phyloP scores from a whole-genome alignment of 2,797 vertebrate species.

The Cuculus canorus region DNA sequence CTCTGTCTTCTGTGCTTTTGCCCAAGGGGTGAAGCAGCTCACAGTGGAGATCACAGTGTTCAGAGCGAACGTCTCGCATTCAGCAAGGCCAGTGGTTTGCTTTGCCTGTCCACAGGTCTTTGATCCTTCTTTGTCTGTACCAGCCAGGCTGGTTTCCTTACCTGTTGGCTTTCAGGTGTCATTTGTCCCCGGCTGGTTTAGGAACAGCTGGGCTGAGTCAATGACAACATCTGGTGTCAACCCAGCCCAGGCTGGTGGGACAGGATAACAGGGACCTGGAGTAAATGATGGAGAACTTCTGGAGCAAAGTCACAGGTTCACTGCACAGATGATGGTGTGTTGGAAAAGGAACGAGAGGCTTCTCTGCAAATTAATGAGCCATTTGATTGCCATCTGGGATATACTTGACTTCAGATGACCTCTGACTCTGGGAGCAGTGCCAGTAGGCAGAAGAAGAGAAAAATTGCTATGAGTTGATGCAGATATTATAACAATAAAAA shows the following conservation, averaged over 20 bases:
- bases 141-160: neutral
- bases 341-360: neutral
- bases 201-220: neutral
- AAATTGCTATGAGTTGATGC: neutral
- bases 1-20: neutral
- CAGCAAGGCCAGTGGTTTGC: neutral
- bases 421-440: constrained; percentile 11
- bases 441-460: neutral
- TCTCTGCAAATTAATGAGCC: neutral
- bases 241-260: neutral
- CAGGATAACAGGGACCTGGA: neutral
- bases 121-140: neutral
- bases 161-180: neutral
- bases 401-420: neutral
- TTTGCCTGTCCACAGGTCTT: neutral
- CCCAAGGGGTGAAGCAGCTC: fast-evolving
- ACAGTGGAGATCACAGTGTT: neutral
- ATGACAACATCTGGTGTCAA: neutral
- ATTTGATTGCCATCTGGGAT: neutral
- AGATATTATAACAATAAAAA: neutral
- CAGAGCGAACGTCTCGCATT: neutral
- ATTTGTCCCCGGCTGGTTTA: neutral
- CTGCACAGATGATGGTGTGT: neutral
- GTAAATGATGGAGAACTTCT: fast-evolving
- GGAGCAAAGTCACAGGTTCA: neutral